phyloP scores from a whole-genome alignment of 2,113 vertebrate genomes.

The Prunella fulvescens region DNA sequence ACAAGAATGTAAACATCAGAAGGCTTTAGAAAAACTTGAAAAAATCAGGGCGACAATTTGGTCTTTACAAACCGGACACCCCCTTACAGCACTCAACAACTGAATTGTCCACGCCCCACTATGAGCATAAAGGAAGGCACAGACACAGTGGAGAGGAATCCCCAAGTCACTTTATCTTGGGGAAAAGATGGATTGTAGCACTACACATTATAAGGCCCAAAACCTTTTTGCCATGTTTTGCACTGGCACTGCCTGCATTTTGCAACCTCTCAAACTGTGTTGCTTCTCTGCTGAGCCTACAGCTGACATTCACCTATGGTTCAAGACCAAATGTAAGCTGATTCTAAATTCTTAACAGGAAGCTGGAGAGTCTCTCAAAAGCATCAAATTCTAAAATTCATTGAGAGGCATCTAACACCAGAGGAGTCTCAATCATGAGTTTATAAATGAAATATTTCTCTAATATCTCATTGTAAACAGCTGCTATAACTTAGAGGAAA shows the following conservation, averaged over 20 bases:
- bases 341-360: background rate
- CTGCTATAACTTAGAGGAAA: background rate
- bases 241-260: background rate
- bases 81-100: background rate
- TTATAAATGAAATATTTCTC: background rate
- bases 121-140: background rate
- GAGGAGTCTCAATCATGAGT: background rate
- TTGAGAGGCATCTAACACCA: background rate
- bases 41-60: no score
- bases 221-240: background rate
- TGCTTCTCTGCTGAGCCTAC: background rate
- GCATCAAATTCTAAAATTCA: background rate
- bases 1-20: no score
- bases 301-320: background rate
- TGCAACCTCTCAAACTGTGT: accelerated
- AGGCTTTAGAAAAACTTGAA: no score
- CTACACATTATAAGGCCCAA: background rate
- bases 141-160: background rate
- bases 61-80: no score
- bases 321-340: background rate
- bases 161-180: accelerated
- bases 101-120: accelerated
- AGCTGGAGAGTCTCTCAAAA: background rate
- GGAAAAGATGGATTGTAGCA: background rate
- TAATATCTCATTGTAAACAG: background rate